A percentile compares a stretch with the other conserved stretches of the same genome.
Evolutionary conservation across 2,797 vertebrate species (phyloP).

Genomic region (Tolypeutes matacus): DNA sequence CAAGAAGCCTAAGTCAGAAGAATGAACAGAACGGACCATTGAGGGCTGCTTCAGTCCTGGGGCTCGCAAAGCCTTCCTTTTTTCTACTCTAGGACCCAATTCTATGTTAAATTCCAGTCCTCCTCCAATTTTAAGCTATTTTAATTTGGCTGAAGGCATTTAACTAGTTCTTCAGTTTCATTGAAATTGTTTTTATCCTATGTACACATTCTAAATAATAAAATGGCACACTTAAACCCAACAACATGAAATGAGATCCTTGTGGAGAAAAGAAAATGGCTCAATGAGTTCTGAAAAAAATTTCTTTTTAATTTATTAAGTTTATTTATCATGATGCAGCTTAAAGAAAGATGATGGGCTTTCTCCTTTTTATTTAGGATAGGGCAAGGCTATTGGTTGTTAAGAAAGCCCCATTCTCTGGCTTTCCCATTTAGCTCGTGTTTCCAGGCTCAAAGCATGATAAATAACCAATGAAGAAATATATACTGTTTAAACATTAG

Average conservation of each 20-base stretch:
- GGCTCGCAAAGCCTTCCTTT: not conserved
- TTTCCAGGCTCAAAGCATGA: conserved; percentile 62
- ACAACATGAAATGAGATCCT: not conserved
- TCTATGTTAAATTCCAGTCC: conserved; percentile 1
- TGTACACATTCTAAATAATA: conserved; percentile 49
- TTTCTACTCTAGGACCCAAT: not conserved
- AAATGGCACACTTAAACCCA: conserved; percentile 44
- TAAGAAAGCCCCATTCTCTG: conserved; percentile 48
- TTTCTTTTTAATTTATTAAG: not conserved
- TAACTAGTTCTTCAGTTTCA: conserved; percentile 22
- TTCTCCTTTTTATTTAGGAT: conserved; percentile 34
- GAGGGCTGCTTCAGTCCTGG: not conserved
- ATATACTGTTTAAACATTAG: conserved; percentile 61
- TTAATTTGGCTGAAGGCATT: conserved; percentile 28
- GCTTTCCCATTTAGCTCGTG: conserved; percentile 36
- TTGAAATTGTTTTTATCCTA: not conserved
- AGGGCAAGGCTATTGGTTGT: not conserved
- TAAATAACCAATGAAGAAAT: conserved; percentile 81
- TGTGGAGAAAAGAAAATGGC: conserved; percentile 24
- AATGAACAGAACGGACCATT: not conserved
- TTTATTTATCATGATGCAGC: not conserved
- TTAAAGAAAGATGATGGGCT: not conserved
- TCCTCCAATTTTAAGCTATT: not conserved
- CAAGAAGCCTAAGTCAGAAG: not conserved
- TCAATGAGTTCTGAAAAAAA: not conserved